Evolutionary conservation across 2,797 vertebrate genomes (phyloP).

Genomic region (Epinephelus awoara): DNA sequence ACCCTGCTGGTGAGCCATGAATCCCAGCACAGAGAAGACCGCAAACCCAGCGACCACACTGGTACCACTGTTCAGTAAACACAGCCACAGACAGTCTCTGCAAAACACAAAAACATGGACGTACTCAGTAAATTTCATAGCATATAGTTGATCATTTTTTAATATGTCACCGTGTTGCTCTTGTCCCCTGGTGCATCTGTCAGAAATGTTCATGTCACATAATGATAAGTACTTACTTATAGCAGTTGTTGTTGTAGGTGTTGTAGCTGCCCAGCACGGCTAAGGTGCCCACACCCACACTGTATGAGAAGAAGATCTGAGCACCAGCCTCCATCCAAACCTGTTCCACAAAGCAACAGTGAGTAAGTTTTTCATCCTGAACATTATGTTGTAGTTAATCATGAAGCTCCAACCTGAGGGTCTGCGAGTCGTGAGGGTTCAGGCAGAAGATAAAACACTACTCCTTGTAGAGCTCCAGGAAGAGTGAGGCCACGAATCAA

Average conservation of each 20-base stretch:
- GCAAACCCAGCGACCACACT: constrained; percentile 87
- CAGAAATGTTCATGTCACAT: no score
- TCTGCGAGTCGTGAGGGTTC: no score
- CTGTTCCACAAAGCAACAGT: background rate
- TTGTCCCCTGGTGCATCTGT: no score
- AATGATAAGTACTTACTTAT: no score
- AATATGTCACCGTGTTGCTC: no score
- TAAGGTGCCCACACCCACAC: no score
- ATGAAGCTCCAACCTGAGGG: no score
- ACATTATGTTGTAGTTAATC: background rate
- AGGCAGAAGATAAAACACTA: constrained; percentile 23
- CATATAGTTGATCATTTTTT: no score
- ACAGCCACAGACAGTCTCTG: constrained; percentile 84
- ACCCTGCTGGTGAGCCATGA: constrained; percentile 85
- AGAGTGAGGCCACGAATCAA: constrained; percentile 84
- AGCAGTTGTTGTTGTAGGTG: no score
- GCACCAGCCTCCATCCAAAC: background rate
- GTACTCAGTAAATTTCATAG: background rate
- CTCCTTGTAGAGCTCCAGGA: constrained; percentile 84
- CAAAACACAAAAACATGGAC: constrained; percentile 30
- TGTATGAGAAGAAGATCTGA: no score
- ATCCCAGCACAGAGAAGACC: constrained; percentile 88
- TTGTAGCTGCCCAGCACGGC: no score
- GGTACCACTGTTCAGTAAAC: constrained; percentile 84
- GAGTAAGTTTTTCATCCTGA: background rate